These are phyloP conservation scores for Patella depressa DNA, from an alignment of 2,888 invertebrate species.

Conservation along the genomic window DNA sequence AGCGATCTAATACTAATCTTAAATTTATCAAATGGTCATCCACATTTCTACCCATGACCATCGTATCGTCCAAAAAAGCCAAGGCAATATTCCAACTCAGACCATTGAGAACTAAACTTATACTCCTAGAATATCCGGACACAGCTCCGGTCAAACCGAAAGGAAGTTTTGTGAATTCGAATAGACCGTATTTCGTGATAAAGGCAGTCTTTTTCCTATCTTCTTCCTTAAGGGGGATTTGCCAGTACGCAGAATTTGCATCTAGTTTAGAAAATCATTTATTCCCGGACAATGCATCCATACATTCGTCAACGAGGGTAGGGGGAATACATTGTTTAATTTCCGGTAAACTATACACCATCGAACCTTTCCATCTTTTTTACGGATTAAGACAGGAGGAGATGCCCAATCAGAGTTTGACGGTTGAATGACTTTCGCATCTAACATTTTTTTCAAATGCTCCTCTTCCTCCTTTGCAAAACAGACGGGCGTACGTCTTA, in stretches of 20 bases:
- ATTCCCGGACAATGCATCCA: slow-evolving; percentile 14
- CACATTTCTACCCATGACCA: slow-evolving; percentile 1
- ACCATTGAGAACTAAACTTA: not conserved
- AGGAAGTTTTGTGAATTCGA: not conserved
- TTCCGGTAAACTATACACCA: too few species aligned
- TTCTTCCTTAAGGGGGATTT: not conserved
- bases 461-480: too few species aligned
- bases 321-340: not conserved
- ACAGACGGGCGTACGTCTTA: too few species aligned
- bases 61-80: slow-evolving; percentile 13
- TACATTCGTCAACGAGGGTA: slow-evolving; percentile 15
- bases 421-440: too few species aligned
- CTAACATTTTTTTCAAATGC: too few species aligned
- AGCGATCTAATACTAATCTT: not conserved
- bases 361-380: too few species aligned
- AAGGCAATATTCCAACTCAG: slow-evolving; percentile 12
- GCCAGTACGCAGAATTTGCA: slow-evolving; percentile 16
- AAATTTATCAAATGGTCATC: slow-evolving; percentile 18
- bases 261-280: slow-evolving; percentile 14
- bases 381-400: too few species aligned
- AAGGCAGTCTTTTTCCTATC: slow-evolving; percentile 20
- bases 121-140: not conserved
- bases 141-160: not conserved
- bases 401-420: too few species aligned
- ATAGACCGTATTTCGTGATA: slow-evolving; percentile 20